phyloP scores from a whole-genome alignment of 2,113 vertebrate species.

The Okapia johnstoni region DNA sequence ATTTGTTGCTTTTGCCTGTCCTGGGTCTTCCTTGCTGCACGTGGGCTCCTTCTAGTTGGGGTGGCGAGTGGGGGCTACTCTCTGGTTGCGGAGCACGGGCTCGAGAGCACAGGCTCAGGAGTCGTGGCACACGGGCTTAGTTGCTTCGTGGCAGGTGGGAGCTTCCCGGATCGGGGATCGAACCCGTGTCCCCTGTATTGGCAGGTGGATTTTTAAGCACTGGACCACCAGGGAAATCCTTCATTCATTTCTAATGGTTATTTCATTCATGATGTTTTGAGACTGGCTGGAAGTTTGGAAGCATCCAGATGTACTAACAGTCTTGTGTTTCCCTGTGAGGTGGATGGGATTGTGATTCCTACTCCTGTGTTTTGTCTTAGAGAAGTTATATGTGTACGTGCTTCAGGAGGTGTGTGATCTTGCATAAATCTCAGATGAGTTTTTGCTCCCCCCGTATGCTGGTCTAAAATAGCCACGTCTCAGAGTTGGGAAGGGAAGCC shows the following conservation, averaged over 20 bases:
- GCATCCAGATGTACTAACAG: not conserved
- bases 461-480: not conserved
- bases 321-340: not conserved
- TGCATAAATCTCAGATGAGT: not conserved
- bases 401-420: not conserved
- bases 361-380: not conserved
- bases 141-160: not conserved
- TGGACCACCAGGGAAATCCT: not conserved
- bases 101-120: rapidly evolving
- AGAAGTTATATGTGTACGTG: not conserved
- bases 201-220: not conserved
- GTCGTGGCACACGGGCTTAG: not conserved
- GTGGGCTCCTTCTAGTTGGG: not conserved
- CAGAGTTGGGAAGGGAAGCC: not conserved
- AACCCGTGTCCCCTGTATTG: not conserved
- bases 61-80: not conserved
- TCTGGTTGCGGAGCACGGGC: rapidly evolving
- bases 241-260: not conserved
- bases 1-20: not conserved
- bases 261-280: not conserved
- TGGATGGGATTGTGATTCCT: not conserved
- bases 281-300: not conserved
- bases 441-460: not conserved
- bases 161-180: not conserved
- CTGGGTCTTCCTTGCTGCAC: not conserved